Evolutionary conservation across 2,113 vertebrate species (phyloP).

Genomic region (Labrus mixtus): DNA sequence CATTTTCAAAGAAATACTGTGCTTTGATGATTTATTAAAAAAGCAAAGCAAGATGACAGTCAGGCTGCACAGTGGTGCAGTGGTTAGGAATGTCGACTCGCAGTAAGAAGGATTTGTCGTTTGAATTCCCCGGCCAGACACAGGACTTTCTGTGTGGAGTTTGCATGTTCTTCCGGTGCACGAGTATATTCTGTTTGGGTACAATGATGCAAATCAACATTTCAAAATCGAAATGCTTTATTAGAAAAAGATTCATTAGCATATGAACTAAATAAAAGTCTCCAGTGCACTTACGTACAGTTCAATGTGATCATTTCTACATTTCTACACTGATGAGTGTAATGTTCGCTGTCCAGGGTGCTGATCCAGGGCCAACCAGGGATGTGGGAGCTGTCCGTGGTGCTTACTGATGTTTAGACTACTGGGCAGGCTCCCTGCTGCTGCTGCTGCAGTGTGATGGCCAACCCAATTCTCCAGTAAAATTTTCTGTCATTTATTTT

Average conservation of each 20-base stretch:
- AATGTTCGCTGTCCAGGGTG: slow-evolving; percentile 51
- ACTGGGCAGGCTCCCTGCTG: slow-evolving; percentile 17
- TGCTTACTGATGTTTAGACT: not conserved
- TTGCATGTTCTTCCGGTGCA: no score
- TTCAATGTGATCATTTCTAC: slow-evolving; percentile 3
- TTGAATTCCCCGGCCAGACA: no score
- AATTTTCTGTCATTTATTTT: slow-evolving; percentile 9
- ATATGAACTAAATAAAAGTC: not conserved
- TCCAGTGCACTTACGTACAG: not conserved
- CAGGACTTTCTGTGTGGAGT: no score
- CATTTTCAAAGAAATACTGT: not conserved
- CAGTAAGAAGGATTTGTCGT: no score
- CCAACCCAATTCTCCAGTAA: slow-evolving; percentile 7
- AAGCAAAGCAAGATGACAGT: not conserved
- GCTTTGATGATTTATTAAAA: not conserved
- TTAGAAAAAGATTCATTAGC: not conserved
- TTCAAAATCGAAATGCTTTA: not conserved
- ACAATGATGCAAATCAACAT: not conserved
- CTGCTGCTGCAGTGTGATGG: slow-evolving; percentile 11
- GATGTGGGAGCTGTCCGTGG: slow-evolving; percentile 22
- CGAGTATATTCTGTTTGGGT: no score
- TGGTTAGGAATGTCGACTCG: no score
- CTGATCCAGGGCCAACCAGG: slow-evolving; percentile 15
- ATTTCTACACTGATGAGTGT: not conserved
- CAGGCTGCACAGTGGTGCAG: not conserved